These are phyloP conservation scores for Meloidogyne chitwoodi DNA, from an alignment of 1,140 invertebrate species.

Conservation along the genomic window DNA sequence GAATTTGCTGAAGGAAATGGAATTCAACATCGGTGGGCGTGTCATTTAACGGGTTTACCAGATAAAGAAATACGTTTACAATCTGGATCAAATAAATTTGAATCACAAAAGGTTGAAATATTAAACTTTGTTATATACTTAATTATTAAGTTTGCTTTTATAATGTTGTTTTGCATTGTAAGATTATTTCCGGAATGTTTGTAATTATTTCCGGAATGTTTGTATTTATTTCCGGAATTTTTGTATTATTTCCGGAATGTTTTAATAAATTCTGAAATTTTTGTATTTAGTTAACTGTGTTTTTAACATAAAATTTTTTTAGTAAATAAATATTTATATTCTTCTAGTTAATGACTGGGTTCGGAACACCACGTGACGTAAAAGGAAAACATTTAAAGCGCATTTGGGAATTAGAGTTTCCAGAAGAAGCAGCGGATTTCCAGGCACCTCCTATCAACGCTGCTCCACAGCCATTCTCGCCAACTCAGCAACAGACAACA, in stretches of 20 bases:
- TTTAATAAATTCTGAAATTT: neutral
- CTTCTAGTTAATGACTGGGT: constrained; percentile 47
- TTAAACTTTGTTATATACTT: neutral
- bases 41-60: constrained; percentile 21
- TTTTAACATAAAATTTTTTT: neutral
- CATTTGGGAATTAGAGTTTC: constrained; percentile 52
- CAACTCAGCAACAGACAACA: constrained; percentile 10
- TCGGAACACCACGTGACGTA: constrained; percentile 47
- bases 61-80: constrained; percentile 45
- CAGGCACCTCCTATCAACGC: constrained; percentile 36
- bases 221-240: too few relatives aligned
- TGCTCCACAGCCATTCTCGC: constrained; percentile 22
- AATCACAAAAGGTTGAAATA: constrained; percentile 41
- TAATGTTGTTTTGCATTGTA: neutral
- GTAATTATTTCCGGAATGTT: too few relatives aligned
- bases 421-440: constrained; percentile 37
- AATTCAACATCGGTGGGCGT: constrained; percentile 14
- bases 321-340: neutral
- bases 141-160: neutral
- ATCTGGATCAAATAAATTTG: constrained; percentile 45
- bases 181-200: neutral
- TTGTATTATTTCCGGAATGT: neutral
- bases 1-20: constrained; percentile 48
- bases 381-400: constrained; percentile 53
- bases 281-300: neutral